Base-by-base conservation (phyloP, 2,888 invertebrate species). In the Blera fallax region DNA sequence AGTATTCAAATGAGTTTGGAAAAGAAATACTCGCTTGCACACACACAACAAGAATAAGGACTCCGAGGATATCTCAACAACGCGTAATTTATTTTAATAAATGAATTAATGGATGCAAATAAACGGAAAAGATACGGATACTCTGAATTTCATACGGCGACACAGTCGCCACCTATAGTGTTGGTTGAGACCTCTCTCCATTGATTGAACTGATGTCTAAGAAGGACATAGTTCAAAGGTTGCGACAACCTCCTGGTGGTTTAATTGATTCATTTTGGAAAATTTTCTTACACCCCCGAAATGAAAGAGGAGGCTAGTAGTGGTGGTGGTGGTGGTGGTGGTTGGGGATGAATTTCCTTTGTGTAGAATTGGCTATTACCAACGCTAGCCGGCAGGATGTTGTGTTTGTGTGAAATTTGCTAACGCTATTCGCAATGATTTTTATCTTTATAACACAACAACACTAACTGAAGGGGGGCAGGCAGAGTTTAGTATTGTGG, bases 391-490 rank as follows among this genome's bases (percentile, higher is more conserved):
- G n/a, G 52, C 34, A 48, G 27, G 32, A 70, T 18, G 18, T n/a
- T 60, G 34, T 45, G 11, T 78, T 65, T 60, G 37, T 50, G 73
- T 43, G 76, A 60, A 62, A 73, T 78, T 69, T 62, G 52, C 69
- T 48, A 83, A 73, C 29, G 52, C 56, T 74, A 84, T 84, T 74
- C 67, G 84, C 84, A 76, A 65, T 69, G 74, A 84, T 80, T 69
- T 74, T 79, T 79, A 79, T 84, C 84, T 70, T 54, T 29, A n/a
- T 34, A 43, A 34, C 34, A 62, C 50, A 52, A 14, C 40, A 54
- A 40, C 32, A 37, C n/a, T 16, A 14, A 34, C 32, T 40, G 50
- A 62, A 60, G 77, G 64, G 62, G 11, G 37, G n/a, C 7, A 24
- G 78, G 24, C n/a, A 52, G 18, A 10, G 43, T 16, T 62, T 54